These are phyloP conservation scores for Schizothorax lantsangensis DNA, from an alignment of 2,797 vertebrate genomes.

Conservation along the genomic window DNA sequence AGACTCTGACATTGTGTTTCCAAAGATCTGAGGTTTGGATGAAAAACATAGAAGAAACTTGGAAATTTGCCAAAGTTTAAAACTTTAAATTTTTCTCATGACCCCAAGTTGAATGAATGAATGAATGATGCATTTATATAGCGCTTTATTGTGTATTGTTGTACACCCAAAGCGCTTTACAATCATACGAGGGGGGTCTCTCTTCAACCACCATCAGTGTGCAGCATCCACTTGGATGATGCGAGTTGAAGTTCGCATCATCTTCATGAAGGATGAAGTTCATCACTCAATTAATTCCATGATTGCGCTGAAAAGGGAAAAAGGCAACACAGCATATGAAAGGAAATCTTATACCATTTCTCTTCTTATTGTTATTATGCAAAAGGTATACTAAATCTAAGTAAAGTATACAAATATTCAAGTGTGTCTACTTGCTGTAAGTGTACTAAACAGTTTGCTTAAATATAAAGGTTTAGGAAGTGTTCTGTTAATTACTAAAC, in stretches of 20 bases:
- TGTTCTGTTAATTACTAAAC: not conserved
- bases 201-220: too few relatives aligned
- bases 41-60: constrained; percentile 10
- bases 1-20: not conserved
- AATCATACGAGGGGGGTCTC: too few relatives aligned
- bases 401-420: not conserved
- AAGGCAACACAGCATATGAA: not conserved
- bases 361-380: not conserved
- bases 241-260: too few relatives aligned
- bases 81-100: not conserved
- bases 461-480: not conserved
- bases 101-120: not conserved
- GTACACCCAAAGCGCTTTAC: too few relatives aligned
- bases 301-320: not conserved
- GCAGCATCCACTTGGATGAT: too few relatives aligned
- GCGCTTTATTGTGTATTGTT: too few relatives aligned
- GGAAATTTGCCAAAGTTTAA: not conserved
- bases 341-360: too few relatives aligned
- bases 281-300: not conserved
- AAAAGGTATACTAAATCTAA: not conserved
- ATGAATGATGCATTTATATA: too few relatives aligned
- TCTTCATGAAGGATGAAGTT: too few relatives aligned
- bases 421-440: not conserved
- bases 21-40: not conserved
- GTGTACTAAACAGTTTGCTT: not conserved